Evolutionary conservation across 2,888 invertebrate genomes (phyloP).

Genomic region (Itoplectis maculator): DNA sequence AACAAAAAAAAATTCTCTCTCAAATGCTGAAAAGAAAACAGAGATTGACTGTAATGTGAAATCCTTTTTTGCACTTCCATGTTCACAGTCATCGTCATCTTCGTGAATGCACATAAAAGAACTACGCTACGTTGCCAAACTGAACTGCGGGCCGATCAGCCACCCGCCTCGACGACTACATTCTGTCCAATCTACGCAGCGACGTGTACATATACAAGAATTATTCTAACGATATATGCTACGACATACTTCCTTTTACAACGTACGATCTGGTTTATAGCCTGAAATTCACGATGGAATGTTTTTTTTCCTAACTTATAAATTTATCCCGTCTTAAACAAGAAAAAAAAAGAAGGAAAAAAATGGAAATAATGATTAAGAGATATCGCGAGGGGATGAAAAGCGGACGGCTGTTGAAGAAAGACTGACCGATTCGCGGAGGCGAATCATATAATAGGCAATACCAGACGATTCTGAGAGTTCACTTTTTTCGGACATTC

Average conservation of each 20-base stretch:
- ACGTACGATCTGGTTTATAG: constrained; percentile 65
- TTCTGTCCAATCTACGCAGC: constrained; percentile 84
- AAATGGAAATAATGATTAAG: constrained; percentile 15
- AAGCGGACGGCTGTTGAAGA: constrained; percentile 40
- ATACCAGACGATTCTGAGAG: constrained; percentile 22
- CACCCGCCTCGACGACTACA: constrained; percentile 83
- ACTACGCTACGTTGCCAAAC: constrained; percentile 83
- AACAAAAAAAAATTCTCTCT: constrained; percentile 56
- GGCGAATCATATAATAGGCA: constrained; percentile 34
- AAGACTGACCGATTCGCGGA: constrained; percentile 59
- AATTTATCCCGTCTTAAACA: constrained; percentile 21
- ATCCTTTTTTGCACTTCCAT: constrained; percentile 82
- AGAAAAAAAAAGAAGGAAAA: constrained; percentile 9
- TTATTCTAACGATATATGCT: constrained; percentile 71
- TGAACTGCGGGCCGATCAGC: constrained; percentile 82
- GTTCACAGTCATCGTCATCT: constrained; percentile 84
- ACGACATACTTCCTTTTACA: constrained; percentile 70
- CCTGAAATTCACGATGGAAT: constrained; percentile 58
- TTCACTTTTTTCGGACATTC: constrained; percentile 27
- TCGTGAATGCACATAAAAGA: constrained; percentile 84
- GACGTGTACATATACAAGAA: constrained; percentile 81
- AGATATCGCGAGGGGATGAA: constrained; percentile 24
- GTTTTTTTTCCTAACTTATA: constrained; percentile 38
- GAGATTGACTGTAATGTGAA: constrained; percentile 75
- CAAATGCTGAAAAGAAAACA: constrained; percentile 49